Base-by-base conservation (phyloP, 1,140 invertebrate species). In the Drosophila nigromelanica region DNA sequence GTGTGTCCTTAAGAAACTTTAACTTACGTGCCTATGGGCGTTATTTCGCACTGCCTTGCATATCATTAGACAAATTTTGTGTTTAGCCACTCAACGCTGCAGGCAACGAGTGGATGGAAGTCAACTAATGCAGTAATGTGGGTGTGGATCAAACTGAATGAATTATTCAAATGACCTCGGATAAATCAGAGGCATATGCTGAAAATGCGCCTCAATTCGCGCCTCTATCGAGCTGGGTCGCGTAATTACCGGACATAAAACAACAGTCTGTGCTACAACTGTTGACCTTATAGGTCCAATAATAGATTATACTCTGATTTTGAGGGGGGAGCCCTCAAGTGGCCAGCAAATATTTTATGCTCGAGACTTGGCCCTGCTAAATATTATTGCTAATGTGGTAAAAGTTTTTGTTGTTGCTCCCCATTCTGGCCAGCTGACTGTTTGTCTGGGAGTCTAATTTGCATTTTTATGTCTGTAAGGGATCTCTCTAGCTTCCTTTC, bases 391-490 rank as follows among this genome's bases (percentile, higher is more conserved):
- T 30, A 37, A 67, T 58, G 48, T 59, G 47, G 7, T 8, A 33
- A 42, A 55, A 11, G 18, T 35, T 50, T 42, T 35, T 40, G 7
- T 24, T 60, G 39, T n/a, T 68, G 15, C 24, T 33, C 18, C 40
- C 8, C 40, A 40, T 21, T 12, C 11, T 21, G 21, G n/a, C n/a
- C n/a, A 69, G 45, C 18, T 43, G 60, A 40, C 39, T 43, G 33
- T 30, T 62, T 73, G 55, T 30, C 71, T 75, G 64, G 59, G 68
- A 58, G 61, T 47, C 64, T 80, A 62, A 85, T 85, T 85, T 85
- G 81, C 80, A 85, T 85, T 85, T 85, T 80, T 77, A 85, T 80
- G 80, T 52, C 73, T 74, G 69, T 71, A 68, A 80, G 69, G 68
- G 61, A 80, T 77, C 70, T 80, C 52, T 71, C 47, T 39, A 50